Base-by-base conservation (phyloP, 1,140 invertebrate species). In the Lamellibrachia luymesi region DNA sequence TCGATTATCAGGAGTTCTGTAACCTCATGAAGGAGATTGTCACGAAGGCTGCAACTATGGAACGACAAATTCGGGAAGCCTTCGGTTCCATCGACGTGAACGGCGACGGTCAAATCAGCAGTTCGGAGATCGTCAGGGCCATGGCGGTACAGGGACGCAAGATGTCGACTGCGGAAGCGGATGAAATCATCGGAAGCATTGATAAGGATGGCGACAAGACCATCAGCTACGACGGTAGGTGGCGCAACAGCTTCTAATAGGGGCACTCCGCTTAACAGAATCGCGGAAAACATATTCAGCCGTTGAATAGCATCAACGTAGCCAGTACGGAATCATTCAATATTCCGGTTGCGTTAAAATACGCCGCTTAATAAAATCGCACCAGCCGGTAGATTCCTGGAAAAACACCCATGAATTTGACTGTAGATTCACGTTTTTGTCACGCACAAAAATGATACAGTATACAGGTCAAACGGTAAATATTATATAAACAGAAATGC, bases 1-100 rank as follows among this genome's bases (percentile, higher is more conserved):
- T 92, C 27, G 92, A 92, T 50, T 92, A 92, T n/a, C 50, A 64
- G 17, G 92, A 92, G 51, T 92, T 92, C 92, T 92, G 92, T 64
- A 38, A 64, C 27, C 49, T 92, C 27, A 92, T 92, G 92, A 52
- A 50, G 49, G 51, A 52, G 50, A 51, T 92, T 6, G 51, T 92
- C 27, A n/a, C 4, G 49, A 51, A 50, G 92, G 49, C 92, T 10
- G 92, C 7, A 38, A 2, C 13, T 10, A 8, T 92, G 49, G 92
- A 92, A 52, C 17, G 50, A 13, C 50, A 52, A 10, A 38, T 92
- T 50, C 92, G 52, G 49, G 92, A 2, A n/a, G 92, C 92, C 50
- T 92, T 92, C 25, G 27, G 27, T 7, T 4, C 27, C 50, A 51
- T 92, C 7, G 92, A 92, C 92, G 50, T 52, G 13, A 52, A 92